Base-by-base conservation (phyloP, 2,797 vertebrate species). In the Myoxocephalus aenaeus region DNA sequence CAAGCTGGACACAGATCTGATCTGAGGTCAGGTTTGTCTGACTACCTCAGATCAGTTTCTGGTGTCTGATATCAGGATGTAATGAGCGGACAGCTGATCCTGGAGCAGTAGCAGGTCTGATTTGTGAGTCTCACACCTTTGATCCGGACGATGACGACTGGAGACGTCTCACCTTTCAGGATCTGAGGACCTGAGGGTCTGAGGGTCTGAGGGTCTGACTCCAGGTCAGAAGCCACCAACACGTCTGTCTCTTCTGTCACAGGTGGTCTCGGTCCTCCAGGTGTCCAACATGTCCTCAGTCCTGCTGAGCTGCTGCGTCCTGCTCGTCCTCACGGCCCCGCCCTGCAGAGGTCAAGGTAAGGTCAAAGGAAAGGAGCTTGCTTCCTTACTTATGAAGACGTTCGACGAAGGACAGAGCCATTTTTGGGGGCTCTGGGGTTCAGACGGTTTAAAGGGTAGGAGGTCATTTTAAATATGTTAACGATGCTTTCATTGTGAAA, bases 271-370 rank as follows among this genome's bases (percentile, higher is more conserved):
- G 20, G 2, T 71, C 54, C 42, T 79, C 18, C 2, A 29, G 27
- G 15, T 22, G 40, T 84, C 25, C 64, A 2, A 42, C 79, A 95
- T 94, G 94, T 84, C 65, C 63, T 62, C 58, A n/a, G 11, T 72
- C 56, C 70, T 89, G n/a, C 89, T 86, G 77, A 77, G 65, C 81
- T 86, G 71, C 74, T 81, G 76, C 34, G 0, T 84, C 27, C 11
- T 84, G 9, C 0, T 53, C 1, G 42, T 70, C 18, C 38, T 92
- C 50, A 5, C 86, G 38, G 29, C 80, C 64, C 80, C 62, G 2
- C 65, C 79, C 57, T 90, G 86, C 58, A 22, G 67, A 73, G 87
- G 79, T 70, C 87, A 92, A 93, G 87, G 79, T 70, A 92, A 93
- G 93, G 94, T 32, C 29, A 27, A 27, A 27, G 25, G 25, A 27